A percentile compares a stretch with the other conserved stretches of the same genome.
Evolutionary conservation across 2,888 invertebrate species (phyloP).

Genomic region (Girardia tigrina): DNA sequence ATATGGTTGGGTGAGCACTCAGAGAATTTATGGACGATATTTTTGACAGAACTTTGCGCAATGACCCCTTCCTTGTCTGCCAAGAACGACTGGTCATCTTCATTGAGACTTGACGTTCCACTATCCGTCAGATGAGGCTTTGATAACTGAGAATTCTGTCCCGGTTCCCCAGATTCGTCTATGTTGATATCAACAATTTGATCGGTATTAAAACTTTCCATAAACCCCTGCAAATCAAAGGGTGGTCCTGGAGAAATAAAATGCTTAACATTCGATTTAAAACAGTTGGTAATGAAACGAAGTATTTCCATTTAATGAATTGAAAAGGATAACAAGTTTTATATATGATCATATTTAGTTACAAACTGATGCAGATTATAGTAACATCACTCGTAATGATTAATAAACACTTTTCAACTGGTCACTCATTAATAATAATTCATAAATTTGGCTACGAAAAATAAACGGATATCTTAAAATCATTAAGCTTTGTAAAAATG

Average conservation of each 20-base stretch:
- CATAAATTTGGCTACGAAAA: too few relatives aligned
- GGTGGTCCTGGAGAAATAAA: not conserved
- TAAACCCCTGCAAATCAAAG: not conserved
- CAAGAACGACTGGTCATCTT: not conserved
- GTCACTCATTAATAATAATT: too few relatives aligned
- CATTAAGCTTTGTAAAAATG: too few relatives aligned
- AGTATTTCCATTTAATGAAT: too few relatives aligned
- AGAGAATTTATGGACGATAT: not conserved
- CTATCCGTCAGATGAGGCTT: not conserved
- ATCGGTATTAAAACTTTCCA: not conserved
- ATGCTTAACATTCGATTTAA: too few relatives aligned
- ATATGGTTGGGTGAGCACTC: not conserved
- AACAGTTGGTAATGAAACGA: too few relatives aligned
- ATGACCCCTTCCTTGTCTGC: not conserved
- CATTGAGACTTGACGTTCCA: slow-evolving; percentile 10
- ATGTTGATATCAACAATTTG: not conserved
- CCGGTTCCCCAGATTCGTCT: not conserved
- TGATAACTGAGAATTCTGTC: not conserved
- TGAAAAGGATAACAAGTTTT: too few relatives aligned
- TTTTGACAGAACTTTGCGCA: not conserved
- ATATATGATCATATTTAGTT: too few relatives aligned
- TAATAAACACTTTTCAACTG: too few relatives aligned
- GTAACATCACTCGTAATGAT: too few relatives aligned
- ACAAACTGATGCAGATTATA: too few relatives aligned
- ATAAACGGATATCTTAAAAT: too few relatives aligned